Evolutionary conservation across 1,140 invertebrate species (phyloP).

Genomic region (Chrysoperla carnea): DNA sequence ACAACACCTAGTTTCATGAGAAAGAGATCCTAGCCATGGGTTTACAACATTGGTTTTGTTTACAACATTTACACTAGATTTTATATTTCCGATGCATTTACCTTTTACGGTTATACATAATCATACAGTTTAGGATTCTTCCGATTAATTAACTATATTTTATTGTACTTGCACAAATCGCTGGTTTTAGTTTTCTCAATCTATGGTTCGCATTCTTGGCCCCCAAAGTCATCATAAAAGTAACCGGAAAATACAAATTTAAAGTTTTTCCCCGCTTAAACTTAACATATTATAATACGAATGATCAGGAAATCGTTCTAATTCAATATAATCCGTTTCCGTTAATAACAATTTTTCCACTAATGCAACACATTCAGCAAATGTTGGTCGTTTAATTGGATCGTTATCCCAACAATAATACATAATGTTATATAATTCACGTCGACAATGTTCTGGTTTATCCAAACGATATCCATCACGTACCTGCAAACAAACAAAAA

Average conservation of each 20-base stretch:
- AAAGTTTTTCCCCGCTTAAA: conserved; percentile 70
- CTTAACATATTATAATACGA: conserved; percentile 83
- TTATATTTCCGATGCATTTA: no score
- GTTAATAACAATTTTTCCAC: conserved; percentile 67
- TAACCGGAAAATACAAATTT: conserved; percentile 8
- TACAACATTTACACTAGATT: no score
- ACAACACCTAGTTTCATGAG: no score
- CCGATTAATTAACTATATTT: no score
- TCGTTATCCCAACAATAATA: conserved; percentile 85
- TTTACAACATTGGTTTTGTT: no score
- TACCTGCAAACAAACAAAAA: conserved; percentile 30
- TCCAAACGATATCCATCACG: conserved; percentile 69
- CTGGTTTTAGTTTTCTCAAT: no score
- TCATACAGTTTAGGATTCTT: no score
- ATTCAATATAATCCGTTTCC: conserved; percentile 83
- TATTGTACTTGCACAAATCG: no score
- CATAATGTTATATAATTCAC: conserved; percentile 86
- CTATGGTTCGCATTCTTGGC: no score
- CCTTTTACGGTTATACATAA: no score
- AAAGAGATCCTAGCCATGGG: no score
- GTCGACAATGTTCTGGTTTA: conserved; percentile 73
- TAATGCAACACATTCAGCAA: conserved; percentile 57
- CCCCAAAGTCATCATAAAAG: no score
- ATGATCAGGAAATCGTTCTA: conserved; percentile 84
- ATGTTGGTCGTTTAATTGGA: conserved; percentile 54